A percentile compares a stretch with the other conserved stretches of the same genome.
phyloP scores from a whole-genome alignment of 2,888 invertebrate species.

The Anorthoa munda region DNA sequence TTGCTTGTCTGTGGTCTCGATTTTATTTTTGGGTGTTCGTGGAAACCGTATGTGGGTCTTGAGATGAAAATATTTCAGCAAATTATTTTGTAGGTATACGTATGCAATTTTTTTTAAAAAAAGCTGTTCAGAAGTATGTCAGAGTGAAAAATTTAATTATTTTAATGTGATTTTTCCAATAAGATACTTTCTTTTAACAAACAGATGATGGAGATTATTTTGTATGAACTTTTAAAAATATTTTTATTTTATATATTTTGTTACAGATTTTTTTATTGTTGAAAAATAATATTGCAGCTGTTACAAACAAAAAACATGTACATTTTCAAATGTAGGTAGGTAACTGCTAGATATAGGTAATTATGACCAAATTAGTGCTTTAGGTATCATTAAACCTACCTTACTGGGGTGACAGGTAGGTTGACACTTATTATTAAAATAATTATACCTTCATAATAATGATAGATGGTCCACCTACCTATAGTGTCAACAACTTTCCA shows the following conservation, averaged over 20 bases:
- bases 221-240: neutral
- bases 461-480: neutral
- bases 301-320: constrained; percentile 2
- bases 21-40: constrained; percentile 45
- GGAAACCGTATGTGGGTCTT: constrained; percentile 28
- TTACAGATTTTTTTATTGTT: too few species aligned
- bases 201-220: neutral
- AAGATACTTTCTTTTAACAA: neutral
- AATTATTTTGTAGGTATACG: neutral
- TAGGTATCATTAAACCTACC: neutral
- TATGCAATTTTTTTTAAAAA: neutral
- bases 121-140: neutral
- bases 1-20: constrained; percentile 48
- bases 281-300: neutral
- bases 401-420: neutral
- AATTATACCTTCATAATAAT: constrained; percentile 6
- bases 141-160: neutral
- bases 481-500: neutral
- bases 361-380: constrained; percentile 1
- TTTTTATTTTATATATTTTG: neutral
- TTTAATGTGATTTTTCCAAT: neutral
- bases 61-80: constrained; percentile 6
- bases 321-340: neutral
- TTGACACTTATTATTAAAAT: neutral
- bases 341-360: neutral